A percentile compares a stretch with the other conserved stretches of the same genome.
Evolutionary conservation across 2,113 vertebrate genomes (phyloP).

Genomic region (Himantopus leucocephalus): DNA sequence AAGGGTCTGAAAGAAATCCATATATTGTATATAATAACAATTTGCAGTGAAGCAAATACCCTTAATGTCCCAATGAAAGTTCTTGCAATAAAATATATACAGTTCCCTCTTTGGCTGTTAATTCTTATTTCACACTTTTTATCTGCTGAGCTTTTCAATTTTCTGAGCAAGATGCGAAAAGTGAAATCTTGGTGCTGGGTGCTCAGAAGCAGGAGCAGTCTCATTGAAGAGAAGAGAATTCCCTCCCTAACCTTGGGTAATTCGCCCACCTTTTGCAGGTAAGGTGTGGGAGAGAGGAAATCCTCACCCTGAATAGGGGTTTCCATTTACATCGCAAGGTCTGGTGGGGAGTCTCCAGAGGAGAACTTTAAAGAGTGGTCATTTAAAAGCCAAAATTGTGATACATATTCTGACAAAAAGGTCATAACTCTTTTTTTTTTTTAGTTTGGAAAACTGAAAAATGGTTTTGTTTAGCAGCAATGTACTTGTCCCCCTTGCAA

Average conservation of each 20-base stretch:
- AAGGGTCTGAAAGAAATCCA: not conserved
- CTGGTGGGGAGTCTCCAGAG: not conserved
- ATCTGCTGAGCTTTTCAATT: constrained; percentile 2
- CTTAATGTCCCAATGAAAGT: not conserved
- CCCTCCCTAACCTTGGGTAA: not conserved
- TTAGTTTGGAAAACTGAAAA: not conserved
- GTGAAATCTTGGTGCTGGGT: not conserved
- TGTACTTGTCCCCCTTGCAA: not conserved
- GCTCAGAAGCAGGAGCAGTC: not conserved
- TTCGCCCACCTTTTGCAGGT: not conserved
- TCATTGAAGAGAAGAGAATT: not conserved
- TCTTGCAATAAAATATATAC: not conserved
- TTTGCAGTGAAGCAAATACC: not conserved
- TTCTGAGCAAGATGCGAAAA: constrained; percentile 12
- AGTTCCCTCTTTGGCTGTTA: not conserved
- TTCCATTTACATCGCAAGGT: not conserved
- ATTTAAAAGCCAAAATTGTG: not conserved
- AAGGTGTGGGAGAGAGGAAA: not conserved
- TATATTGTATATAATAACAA: not conserved
- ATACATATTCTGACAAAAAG: not conserved
- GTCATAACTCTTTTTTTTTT: not conserved
- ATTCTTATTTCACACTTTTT: constrained; percentile 34
- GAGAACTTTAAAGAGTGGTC: not conserved
- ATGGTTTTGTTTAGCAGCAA: constrained; percentile 4
- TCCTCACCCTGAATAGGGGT: not conserved